Evolutionary conservation across 2,113 vertebrate genomes (phyloP).

Genomic region (Lepus europaeus): DNA sequence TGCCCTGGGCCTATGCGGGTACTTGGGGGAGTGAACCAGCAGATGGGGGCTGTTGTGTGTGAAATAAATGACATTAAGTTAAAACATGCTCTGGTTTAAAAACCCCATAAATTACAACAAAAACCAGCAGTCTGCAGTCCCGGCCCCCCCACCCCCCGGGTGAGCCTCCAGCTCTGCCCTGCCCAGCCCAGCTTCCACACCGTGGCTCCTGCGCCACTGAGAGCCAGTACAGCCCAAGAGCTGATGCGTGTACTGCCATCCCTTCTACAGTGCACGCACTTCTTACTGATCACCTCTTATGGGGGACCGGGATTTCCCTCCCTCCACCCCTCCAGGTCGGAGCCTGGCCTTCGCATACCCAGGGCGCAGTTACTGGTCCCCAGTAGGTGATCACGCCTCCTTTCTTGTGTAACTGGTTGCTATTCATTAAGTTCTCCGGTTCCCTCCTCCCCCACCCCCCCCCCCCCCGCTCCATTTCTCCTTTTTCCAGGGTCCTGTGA

Average conservation of each 20-base stretch:
- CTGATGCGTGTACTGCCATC: neutral
- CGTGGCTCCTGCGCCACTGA: no score
- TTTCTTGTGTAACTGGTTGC: neutral
- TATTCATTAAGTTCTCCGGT: neutral
- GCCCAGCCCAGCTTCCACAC: no score
- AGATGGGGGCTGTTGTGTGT: no score
- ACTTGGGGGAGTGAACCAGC: no score
- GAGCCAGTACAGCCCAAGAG: neutral
- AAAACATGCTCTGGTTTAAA: constrained; percentile 15
- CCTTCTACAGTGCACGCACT: neutral
- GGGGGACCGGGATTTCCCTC: neutral
- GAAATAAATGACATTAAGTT: no score
- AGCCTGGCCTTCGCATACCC: neutral
- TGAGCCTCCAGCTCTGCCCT: no score
- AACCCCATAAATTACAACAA: neutral
- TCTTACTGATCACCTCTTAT: neutral
- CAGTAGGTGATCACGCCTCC: neutral
- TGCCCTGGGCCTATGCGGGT: no score
- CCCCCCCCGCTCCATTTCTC: fast-evolving
- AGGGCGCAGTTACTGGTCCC: no score
- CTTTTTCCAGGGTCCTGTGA: neutral
- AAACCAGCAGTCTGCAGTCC: neutral
- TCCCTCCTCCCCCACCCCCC: no score
- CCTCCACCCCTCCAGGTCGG: neutral
- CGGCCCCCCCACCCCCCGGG: no score